Conservation (phyloP, 92 coral and sea anemone species). For the Siderastrea siderea region DNA sequence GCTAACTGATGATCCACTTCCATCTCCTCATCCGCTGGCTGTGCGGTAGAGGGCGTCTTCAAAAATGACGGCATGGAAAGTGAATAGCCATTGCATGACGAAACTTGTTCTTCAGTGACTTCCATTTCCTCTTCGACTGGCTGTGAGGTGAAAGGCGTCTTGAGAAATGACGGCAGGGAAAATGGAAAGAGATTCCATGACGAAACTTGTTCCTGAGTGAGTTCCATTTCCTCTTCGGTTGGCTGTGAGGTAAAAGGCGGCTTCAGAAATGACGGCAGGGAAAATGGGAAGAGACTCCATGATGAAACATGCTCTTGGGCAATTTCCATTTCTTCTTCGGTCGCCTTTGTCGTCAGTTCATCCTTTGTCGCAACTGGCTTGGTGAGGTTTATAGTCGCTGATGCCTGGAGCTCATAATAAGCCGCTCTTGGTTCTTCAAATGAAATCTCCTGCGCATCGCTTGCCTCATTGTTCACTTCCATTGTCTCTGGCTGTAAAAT, state of each 20-base stretch:
- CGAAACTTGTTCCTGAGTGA: neutral
- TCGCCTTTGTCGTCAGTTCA: neutral
- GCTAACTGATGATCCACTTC: neutral
- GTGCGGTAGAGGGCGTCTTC: neutral
- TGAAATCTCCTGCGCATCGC: neutral
- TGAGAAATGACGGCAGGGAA: neutral
- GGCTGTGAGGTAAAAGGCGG: neutral
- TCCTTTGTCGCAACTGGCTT: neutral
- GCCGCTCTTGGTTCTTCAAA: neutral
- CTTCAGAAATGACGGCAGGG: neutral
- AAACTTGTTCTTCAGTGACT: neutral
- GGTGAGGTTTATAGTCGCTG: neutral
- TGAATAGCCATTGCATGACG: neutral
- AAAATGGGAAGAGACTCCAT: neutral
- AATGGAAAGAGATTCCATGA: slow-evolving; percentile 7
- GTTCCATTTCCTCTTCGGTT: neutral
- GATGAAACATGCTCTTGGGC: neutral
- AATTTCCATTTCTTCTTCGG: neutral
- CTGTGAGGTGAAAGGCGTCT: neutral
- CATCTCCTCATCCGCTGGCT: neutral
- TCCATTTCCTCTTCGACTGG: neutral
- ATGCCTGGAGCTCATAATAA: neutral
- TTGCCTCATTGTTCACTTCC: neutral
- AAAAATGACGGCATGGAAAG: neutral
- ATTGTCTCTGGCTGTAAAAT: neutral